These are phyloP conservation scores for Pseudococcus jackbeardsleyi DNA, from an alignment of 2,888 invertebrate species.

Conservation along the genomic window DNA sequence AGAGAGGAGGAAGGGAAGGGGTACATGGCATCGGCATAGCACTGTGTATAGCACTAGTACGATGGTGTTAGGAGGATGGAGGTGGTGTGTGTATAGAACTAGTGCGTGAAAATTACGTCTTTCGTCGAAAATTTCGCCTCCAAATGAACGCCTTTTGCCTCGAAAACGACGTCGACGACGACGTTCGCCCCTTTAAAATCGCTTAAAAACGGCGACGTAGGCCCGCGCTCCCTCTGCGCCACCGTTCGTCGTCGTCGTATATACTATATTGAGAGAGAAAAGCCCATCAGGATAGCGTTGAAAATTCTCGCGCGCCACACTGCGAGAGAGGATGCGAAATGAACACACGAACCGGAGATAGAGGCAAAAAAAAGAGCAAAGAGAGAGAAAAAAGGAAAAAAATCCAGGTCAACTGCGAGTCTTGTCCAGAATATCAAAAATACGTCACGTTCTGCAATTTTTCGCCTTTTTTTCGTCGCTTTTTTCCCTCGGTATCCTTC, in stretches of 20 bases:
- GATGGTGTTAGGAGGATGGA: no score
- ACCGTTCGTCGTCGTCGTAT: not conserved
- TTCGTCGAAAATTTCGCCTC: conserved; percentile 40
- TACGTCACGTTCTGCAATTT: conserved; percentile 56
- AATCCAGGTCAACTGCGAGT: conserved; percentile 53
- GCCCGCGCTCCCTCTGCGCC: not conserved
- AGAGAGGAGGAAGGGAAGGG: not conserved
- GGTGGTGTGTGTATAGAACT: not conserved
- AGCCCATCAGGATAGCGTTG: conserved; percentile 20
- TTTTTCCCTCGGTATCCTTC: conserved; percentile 36
- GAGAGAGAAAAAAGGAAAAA: conserved; percentile 17
- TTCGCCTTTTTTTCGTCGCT: conserved; percentile 12
- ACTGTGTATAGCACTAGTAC: not conserved
- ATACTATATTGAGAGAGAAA: not conserved
- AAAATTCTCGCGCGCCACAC: conserved; percentile 7
- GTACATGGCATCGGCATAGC: not conserved
- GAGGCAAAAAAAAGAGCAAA: not conserved
- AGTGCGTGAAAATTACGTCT: conserved; percentile 55
- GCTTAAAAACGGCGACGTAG: conserved; percentile 52
- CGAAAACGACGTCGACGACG: not conserved
- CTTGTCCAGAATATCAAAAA: conserved; percentile 57
- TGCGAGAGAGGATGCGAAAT: not conserved
- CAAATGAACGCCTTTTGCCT: conserved; percentile 27
- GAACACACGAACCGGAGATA: conserved; percentile 23
- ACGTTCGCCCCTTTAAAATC: conserved; percentile 18